Evolutionary conservation across 1,140 invertebrate genomes (phyloP).

Genomic region (Procambarus clarkii): DNA sequence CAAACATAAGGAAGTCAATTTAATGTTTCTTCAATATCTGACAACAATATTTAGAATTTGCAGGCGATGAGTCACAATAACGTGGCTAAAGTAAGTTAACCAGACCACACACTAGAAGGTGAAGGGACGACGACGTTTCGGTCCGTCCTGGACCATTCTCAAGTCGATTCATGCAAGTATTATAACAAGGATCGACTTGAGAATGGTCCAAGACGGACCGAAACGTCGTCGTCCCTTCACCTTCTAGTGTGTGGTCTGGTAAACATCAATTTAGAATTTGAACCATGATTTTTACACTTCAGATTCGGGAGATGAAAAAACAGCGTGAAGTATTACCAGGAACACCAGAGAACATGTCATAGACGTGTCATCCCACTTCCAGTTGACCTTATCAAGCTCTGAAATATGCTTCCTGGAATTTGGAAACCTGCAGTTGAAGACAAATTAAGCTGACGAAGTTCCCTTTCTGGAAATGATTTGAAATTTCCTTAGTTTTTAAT

Average conservation of each 20-base stretch:
- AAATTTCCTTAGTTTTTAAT: no score
- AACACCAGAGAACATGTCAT: neutral
- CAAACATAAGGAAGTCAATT: neutral
- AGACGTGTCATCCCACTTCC: neutral
- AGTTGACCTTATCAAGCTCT: neutral
- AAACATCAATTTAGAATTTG: neutral
- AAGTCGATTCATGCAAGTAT: no score
- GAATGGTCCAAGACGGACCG: no score
- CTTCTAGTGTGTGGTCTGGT: no score
- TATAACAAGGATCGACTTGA: no score
- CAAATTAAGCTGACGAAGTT: neutral
- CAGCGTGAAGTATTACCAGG: neutral
- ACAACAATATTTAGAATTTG: neutral
- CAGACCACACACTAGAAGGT: no score
- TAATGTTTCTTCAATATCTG: neutral
- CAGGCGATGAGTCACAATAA: no score
- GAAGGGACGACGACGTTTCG: no score
- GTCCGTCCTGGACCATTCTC: no score
- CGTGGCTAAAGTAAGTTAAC: no score
- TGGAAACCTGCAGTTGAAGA: neutral
- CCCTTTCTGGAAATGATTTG: neutral
- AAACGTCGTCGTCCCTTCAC: no score
- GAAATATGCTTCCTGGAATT: neutral
- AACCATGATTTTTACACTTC: neutral
- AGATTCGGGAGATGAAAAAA: constrained; percentile 12